These are phyloP conservation scores for Dyspetes luteomarginatus DNA, from an alignment of 2,888 invertebrate genomes.

Conservation along the genomic window DNA sequence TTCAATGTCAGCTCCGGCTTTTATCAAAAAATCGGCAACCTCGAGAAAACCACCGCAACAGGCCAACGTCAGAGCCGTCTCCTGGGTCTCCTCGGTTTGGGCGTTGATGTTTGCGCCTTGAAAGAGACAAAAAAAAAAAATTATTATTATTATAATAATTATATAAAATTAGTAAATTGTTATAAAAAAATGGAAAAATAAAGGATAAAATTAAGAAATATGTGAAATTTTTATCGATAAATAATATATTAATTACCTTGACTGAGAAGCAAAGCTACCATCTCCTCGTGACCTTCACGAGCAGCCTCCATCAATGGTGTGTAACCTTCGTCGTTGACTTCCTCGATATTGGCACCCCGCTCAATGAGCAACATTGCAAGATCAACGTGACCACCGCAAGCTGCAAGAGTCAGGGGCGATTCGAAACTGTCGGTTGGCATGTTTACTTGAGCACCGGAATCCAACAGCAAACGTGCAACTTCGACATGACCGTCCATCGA, in stretches of 20 bases:
- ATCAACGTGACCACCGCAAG: slow-evolving; percentile 99
- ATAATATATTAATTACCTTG: slow-evolving; percentile 86
- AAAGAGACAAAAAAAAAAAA: slow-evolving; percentile 5
- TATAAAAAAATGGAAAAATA: background rate
- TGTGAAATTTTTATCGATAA: background rate
- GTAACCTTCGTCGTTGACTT: slow-evolving; percentile 99
- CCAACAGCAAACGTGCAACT: slow-evolving; percentile 96
- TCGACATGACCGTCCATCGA: slow-evolving; percentile 99
- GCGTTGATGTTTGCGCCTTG: slow-evolving; percentile 97
- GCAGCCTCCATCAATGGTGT: slow-evolving; percentile 99
- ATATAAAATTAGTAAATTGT: background rate
- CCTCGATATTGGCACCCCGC: slow-evolving; percentile 99
- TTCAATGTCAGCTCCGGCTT: slow-evolving; percentile 97
- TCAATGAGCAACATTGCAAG: slow-evolving; percentile 97
- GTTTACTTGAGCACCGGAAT: slow-evolving; percentile 99
- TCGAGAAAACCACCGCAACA: slow-evolving; percentile 98
- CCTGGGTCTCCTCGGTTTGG: slow-evolving; percentile 99
- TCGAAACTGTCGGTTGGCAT: slow-evolving; percentile 99
- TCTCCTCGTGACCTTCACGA: slow-evolving; percentile 98
- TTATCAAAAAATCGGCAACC: slow-evolving; percentile 97
- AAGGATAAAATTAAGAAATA: background rate
- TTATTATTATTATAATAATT: too few species aligned
- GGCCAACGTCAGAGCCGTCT: slow-evolving; percentile 96
- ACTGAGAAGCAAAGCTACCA: slow-evolving; percentile 96
- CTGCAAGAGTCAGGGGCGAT: slow-evolving; percentile 98